phyloP scores from a whole-genome alignment of 1,140 invertebrate species.

The Portunus trituberculatus region DNA sequence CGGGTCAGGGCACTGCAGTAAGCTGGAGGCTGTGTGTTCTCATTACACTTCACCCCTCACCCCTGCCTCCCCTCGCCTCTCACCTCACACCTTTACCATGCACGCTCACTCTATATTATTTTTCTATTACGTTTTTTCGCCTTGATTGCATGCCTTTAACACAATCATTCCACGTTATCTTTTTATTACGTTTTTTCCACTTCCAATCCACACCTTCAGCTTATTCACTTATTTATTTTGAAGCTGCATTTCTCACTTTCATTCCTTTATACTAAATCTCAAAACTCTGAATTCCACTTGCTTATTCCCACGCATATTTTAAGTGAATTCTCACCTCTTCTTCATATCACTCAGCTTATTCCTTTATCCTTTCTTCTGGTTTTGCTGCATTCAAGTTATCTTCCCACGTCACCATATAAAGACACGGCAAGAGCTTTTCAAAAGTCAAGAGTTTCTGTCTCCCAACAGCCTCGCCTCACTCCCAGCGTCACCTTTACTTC shows the following conservation, averaged over 20 bases:
- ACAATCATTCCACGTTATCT: no score
- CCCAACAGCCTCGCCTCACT: not conserved
- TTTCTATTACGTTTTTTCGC: no score
- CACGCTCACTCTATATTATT: not conserved
- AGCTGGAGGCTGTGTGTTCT: not conserved
- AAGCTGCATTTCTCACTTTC: no score
- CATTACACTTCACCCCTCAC: conserved; percentile 8
- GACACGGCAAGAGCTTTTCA: not conserved
- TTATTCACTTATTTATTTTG: no score
- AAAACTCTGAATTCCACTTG: not conserved
- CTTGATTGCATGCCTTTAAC: no score
- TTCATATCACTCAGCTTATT: not conserved
- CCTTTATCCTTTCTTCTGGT: not conserved
- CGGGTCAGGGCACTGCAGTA: not conserved
- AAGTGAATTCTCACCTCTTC: not conserved
- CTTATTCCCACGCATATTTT: not conserved
- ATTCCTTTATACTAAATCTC: not conserved
- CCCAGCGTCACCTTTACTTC: not conserved
- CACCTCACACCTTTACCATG: not conserved
- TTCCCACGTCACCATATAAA: not conserved
- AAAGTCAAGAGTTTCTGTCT: not conserved
- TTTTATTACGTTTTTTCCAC: no score
- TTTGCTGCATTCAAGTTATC: not conserved
- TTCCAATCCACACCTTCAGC: no score
- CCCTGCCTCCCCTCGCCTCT: not conserved